Evolutionary conservation across 2,797 vertebrate genomes (phyloP).

Genomic region (Chelidonichthys spinosus): DNA sequence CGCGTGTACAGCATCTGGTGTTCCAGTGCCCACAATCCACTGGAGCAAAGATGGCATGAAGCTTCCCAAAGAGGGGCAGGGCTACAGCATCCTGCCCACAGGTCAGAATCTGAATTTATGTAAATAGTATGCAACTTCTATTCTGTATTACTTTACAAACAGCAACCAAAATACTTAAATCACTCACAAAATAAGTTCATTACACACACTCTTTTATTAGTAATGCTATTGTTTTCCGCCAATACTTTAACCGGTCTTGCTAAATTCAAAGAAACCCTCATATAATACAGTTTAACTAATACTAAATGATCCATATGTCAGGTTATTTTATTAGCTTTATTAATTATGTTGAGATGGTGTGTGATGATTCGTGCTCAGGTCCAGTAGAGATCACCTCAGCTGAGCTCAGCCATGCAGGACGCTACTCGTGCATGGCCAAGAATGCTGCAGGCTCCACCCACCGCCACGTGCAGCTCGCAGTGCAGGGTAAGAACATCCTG

Average conservation of each 20-base stretch:
- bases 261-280: not conserved
- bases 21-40: constrained; percentile 89
- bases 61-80: constrained; percentile 83
- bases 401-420: constrained; percentile 89
- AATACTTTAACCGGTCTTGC: not conserved
- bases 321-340: not conserved
- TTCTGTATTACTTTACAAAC: not conserved
- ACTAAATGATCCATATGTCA: not conserved
- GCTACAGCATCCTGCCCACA: constrained; percentile 89
- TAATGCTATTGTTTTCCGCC: not conserved
- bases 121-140: not conserved
- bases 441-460: constrained; percentile 92
- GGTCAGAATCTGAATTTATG: constrained; percentile 79
- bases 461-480: constrained; percentile 88
- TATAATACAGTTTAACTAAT: not conserved
- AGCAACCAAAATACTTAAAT: not conserved
- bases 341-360: constrained; percentile 4
- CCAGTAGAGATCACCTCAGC: constrained; percentile 89
- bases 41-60: constrained; percentile 95
- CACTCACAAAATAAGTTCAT: not conserved
- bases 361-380: constrained; percentile 77
- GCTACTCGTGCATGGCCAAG: constrained; percentile 88
- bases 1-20: constrained; percentile 90
- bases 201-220: not conserved
- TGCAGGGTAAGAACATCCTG: constrained; percentile 87